phyloP scores from a whole-genome alignment of 2,113 vertebrate genomes.

The Chaetorhynchus papuensis region DNA sequence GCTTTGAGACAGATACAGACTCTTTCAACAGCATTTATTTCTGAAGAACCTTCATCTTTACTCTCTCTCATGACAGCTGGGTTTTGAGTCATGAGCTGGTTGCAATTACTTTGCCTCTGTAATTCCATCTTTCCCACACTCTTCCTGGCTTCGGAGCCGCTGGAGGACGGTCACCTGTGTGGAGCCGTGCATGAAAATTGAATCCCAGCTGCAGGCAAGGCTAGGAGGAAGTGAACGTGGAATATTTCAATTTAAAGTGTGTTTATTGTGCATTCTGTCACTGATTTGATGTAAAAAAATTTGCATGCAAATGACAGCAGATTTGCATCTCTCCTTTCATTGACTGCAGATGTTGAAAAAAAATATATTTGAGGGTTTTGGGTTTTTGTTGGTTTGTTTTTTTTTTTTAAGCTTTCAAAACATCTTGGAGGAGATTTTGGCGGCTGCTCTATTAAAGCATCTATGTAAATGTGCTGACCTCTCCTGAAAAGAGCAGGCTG shows the following conservation, averaged over 20 bases:
- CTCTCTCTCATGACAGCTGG: constrained; percentile 23
- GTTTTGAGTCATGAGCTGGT: constrained; percentile 49
- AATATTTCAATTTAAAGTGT: constrained; percentile 59
- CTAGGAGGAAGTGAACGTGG: constrained; percentile 58
- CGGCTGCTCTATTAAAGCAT: background rate
- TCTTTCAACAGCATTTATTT: constrained; percentile 44
- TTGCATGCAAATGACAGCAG: constrained; percentile 57
- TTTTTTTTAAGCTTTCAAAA: constrained; percentile 12
- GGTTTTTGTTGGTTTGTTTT: background rate
- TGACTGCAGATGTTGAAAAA: constrained; percentile 63
- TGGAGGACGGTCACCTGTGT: constrained; percentile 55
- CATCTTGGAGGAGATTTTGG: constrained; percentile 30
- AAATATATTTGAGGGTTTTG: background rate
- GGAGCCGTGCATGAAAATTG: constrained; percentile 36
- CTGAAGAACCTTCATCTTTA: constrained; percentile 36
- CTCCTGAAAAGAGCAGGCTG: constrained; percentile 14
- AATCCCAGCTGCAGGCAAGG: constrained; percentile 52
- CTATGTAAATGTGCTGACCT: constrained; percentile 36
- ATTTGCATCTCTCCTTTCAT: constrained; percentile 64
- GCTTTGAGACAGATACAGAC: constrained; percentile 23
- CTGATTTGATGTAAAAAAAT: constrained; percentile 64
- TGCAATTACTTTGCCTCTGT: constrained; percentile 56
- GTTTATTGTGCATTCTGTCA: constrained; percentile 58
- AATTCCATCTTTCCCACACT: constrained; percentile 46
- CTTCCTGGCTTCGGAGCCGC: constrained; percentile 32